phyloP scores from a whole-genome alignment of 2,888 invertebrate genomes.

The Ichneumoninae sp. region DNA sequence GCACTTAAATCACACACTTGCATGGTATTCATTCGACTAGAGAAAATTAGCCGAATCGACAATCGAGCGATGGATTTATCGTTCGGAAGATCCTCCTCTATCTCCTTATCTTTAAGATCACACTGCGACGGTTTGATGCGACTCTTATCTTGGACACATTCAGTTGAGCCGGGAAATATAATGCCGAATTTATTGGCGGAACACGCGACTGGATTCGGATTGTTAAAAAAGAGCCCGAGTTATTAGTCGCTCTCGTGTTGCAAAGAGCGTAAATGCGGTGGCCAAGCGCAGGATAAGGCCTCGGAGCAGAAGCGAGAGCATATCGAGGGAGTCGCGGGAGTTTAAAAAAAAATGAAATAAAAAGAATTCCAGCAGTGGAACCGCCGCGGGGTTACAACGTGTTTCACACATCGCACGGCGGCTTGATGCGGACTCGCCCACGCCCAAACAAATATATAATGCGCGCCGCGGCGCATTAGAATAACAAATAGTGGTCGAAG shows the following conservation, averaged over 20 bases:
- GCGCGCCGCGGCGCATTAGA: constrained; percentile 79
- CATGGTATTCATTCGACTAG: no score
- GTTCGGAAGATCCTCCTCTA: neutral
- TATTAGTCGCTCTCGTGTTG: constrained; percentile 45
- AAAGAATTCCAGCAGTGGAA: constrained; percentile 77
- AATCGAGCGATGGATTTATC: no score
- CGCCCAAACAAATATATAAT: constrained; percentile 80
- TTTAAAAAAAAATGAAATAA: constrained; percentile 13
- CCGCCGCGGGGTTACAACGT: constrained; percentile 79
- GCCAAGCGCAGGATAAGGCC: constrained; percentile 41
- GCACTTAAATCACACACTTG: constrained; percentile 22
- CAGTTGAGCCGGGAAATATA: constrained; percentile 1
- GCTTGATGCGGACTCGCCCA: constrained; percentile 71
- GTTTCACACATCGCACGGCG: constrained; percentile 81
- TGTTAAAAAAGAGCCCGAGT: constrained; percentile 27
- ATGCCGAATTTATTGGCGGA: neutral
- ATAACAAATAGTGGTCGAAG: constrained; percentile 83
- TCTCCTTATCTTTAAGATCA: neutral
- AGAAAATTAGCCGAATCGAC: no score
- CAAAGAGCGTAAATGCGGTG: constrained; percentile 64
- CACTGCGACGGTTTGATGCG: neutral
- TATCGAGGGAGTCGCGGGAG: neutral
- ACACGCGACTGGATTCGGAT: constrained; percentile 24
- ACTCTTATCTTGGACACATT: neutral
- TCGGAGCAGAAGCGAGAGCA: constrained; percentile 40